Conservation (phyloP, 2,888 invertebrate genomes). For the Euplagia quadripunctaria region DNA sequence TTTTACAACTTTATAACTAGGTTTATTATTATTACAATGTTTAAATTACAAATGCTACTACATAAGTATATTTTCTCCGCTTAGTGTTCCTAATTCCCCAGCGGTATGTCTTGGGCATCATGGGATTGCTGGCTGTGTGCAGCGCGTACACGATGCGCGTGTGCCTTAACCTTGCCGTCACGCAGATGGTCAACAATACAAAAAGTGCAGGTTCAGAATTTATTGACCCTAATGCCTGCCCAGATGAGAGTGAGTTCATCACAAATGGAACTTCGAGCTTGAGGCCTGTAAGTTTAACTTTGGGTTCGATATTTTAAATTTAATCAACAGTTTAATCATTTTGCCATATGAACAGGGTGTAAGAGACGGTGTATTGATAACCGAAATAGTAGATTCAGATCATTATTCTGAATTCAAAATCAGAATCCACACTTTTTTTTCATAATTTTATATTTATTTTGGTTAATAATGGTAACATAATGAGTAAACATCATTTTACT, state of each 20-base stretch:
- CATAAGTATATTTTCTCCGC: slow-evolving; percentile 66
- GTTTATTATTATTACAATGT: neutral
- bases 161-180: slow-evolving; percentile 90
- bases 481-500: no score
- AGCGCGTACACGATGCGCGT: slow-evolving; percentile 93
- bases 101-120: slow-evolving; percentile 90
- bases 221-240: slow-evolving; percentile 77
- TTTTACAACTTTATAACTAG: no score
- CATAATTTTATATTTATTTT: no score
- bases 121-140: slow-evolving; percentile 92
- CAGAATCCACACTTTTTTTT: no score
- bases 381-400: no score
- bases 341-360: no score
- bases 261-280: slow-evolving; percentile 65
- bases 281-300: slow-evolving; percentile 9
- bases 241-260: slow-evolving; percentile 72
- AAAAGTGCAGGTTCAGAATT: slow-evolving; percentile 67
- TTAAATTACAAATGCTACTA: slow-evolving; percentile 47
- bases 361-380: no score
- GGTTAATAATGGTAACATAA: no score
- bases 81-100: slow-evolving; percentile 89
- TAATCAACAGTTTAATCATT: neutral
- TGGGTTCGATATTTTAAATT: neutral
- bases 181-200: slow-evolving; percentile 88
- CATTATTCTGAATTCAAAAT: no score